Percentiles rank a stretch among this genome's conserved stretches.
phyloP scores from a whole-genome alignment of 1,140 invertebrate species.

The Artemia franciscana region DNA sequence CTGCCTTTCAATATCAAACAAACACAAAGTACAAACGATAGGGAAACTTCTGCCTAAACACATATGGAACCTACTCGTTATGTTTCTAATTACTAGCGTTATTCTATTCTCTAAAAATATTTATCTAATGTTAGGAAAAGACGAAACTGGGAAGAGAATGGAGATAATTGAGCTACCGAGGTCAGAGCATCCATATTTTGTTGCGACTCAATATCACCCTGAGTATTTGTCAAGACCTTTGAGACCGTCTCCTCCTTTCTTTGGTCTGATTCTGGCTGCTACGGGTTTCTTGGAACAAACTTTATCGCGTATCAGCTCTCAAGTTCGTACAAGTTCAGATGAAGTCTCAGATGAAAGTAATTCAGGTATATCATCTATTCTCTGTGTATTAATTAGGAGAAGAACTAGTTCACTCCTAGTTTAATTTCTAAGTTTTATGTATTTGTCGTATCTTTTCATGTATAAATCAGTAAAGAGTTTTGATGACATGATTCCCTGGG shows the following conservation, averaged over 20 bases:
- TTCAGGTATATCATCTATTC: too few relatives aligned
- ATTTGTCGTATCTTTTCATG: too few relatives aligned
- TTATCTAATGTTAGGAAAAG: slow-evolving; percentile 56
- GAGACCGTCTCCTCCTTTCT: slow-evolving; percentile 78
- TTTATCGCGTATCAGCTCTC: neutral
- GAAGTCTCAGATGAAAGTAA: neutral
- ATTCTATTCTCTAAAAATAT: too few relatives aligned
- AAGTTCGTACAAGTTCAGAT: neutral
- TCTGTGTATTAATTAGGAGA: too few relatives aligned
- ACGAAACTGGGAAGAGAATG: slow-evolving; percentile 37
- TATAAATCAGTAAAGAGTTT: too few relatives aligned
- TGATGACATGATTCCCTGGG: too few relatives aligned
- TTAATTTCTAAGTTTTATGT: too few relatives aligned
- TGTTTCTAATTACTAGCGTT: neutral
- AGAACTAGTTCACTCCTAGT: too few relatives aligned
- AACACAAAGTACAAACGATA: too few relatives aligned
- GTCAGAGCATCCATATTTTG: slow-evolving; percentile 64
- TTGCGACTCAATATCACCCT: slow-evolving; percentile 90
- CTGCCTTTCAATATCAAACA: too few relatives aligned
- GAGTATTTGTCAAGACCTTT: slow-evolving; percentile 86
- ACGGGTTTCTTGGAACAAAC: slow-evolving; percentile 33
- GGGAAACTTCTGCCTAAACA: too few relatives aligned
- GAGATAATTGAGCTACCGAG: slow-evolving; percentile 35
- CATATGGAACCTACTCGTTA: neutral
- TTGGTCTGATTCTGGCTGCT: slow-evolving; percentile 74